Evolutionary conservation across 2,113 vertebrate genomes (phyloP).

Genomic region (Brevimyrus niger): DNA sequence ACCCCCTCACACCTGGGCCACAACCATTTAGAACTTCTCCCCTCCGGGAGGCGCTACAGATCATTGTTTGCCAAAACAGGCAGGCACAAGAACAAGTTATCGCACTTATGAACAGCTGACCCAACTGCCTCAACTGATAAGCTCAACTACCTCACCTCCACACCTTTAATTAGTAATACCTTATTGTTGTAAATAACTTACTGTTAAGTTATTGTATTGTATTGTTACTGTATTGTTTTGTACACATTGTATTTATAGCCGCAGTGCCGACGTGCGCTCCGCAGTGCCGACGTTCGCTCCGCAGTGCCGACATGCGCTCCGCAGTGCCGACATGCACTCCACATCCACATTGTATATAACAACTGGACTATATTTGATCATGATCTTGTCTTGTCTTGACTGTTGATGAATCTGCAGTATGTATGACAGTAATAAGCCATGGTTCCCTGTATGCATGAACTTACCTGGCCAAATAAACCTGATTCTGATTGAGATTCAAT

Average conservation of each 20-base stretch:
- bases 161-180: background rate
- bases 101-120: background rate
- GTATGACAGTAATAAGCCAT: background rate
- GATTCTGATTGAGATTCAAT: background rate
- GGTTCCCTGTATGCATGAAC: background rate
- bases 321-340: too few species aligned
- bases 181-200: background rate
- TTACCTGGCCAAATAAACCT: background rate
- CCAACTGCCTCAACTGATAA: background rate
- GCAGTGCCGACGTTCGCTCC: too few species aligned
- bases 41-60: background rate
- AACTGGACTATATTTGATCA: background rate
- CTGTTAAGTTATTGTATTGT: too few species aligned
- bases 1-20: background rate
- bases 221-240: background rate
- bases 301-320: too few species aligned
- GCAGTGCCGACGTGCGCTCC: too few species aligned
- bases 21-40: background rate
- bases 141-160: background rate
- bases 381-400: background rate
- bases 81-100: background rate
- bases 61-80: background rate
- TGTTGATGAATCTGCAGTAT: background rate
- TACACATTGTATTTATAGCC: background rate
- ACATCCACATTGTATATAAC: background rate